A percentile compares a stretch with the other conserved stretches of the same genome.
phyloP scores from a whole-genome alignment of 2,113 vertebrate genomes.

The Cryptotis parvus region DNA sequence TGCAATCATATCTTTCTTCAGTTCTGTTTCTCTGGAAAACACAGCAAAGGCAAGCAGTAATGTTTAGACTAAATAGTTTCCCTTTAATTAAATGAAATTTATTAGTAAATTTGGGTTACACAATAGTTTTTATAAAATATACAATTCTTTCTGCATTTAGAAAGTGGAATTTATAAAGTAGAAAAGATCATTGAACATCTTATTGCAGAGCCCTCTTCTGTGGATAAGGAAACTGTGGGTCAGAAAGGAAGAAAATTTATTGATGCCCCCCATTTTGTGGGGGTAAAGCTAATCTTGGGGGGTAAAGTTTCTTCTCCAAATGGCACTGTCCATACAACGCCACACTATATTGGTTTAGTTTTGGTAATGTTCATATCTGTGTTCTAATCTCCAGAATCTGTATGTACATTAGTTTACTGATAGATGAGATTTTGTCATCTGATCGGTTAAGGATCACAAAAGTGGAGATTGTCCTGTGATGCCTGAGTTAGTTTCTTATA shows the following conservation, averaged over 20 bases:
- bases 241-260: background rate
- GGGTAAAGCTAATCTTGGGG: background rate
- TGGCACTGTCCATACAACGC: background rate
- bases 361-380: too few species aligned
- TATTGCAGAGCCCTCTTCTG: background rate
- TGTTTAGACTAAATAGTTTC: background rate
- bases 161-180: background rate
- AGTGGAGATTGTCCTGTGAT: background rate
- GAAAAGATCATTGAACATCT: background rate
- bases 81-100: constrained; percentile 34
- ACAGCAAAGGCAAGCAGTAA: constrained; percentile 23
- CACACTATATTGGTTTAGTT: background rate
- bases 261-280: background rate
- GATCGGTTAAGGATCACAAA: background rate
- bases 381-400: background rate
- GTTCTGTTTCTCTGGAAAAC: background rate
- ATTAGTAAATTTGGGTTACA: background rate
- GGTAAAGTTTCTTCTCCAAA: background rate
- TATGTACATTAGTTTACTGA: background rate
- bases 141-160: background rate
- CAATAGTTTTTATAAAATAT: background rate
- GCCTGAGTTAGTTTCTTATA: too few species aligned
- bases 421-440: background rate
- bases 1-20: background rate
- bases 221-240: background rate